Evolutionary conservation across 2,113 vertebrate species (phyloP).

Genomic region (Sciurus niger): DNA sequence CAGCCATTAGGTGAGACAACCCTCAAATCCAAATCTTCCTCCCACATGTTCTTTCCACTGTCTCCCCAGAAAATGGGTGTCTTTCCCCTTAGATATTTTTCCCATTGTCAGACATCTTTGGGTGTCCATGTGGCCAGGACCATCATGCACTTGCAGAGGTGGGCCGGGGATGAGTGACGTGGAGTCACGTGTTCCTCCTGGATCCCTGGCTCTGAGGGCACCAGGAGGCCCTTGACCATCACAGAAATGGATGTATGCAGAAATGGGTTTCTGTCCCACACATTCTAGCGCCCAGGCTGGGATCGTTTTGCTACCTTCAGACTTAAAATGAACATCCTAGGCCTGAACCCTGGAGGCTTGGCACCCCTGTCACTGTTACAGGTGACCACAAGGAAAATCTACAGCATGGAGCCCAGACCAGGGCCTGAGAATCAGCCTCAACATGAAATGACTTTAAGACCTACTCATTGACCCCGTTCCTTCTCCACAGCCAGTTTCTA

Average conservation of each 20-base stretch:
- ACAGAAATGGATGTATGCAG: neutral
- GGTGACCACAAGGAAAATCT: neutral
- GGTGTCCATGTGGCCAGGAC: neutral
- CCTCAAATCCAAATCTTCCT: neutral
- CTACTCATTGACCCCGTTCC: no score
- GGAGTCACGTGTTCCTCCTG: neutral
- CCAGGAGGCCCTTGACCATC: rapidly evolving
- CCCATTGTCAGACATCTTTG: neutral
- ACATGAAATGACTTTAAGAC: neutral
- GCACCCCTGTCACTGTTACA: neutral
- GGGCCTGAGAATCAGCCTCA: neutral
- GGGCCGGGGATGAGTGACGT: no score
- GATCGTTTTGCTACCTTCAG: neutral
- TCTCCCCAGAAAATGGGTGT: neutral
- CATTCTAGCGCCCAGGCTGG: rapidly evolving
- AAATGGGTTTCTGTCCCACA: no score
- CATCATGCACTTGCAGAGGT: no score
- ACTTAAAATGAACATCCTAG: neutral
- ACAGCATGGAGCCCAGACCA: no score
- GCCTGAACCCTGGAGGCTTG: neutral
- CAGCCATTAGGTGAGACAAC: neutral
- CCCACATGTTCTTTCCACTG: neutral
- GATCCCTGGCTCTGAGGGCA: neutral
- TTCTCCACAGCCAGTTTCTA: neutral
- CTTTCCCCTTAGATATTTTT: neutral